Percentiles rank a stretch among this genome's conserved stretches.
Evolutionary conservation across 2,888 invertebrate genomes (phyloP).

Genomic region (Diachrysia chrysitis): DNA sequence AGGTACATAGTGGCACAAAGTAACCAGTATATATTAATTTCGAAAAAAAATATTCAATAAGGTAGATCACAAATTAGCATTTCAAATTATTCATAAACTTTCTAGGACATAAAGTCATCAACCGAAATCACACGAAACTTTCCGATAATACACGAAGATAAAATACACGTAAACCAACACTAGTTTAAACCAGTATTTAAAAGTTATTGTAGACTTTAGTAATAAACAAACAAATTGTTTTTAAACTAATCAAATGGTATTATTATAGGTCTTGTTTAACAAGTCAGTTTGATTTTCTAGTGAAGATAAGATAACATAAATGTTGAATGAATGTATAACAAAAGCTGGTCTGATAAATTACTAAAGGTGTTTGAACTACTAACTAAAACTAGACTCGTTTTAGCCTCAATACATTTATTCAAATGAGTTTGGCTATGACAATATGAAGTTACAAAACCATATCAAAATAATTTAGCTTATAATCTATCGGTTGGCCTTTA

Average conservation of each 20-base stretch:
- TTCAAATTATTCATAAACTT: background rate
- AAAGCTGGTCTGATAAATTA: background rate
- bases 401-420: too few relatives aligned
- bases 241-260: background rate
- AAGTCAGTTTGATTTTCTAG: background rate
- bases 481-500: too few relatives aligned
- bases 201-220: slow-evolving; percentile 3
- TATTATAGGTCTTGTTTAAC: background rate
- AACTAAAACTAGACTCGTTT: too few relatives aligned
- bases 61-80: background rate
- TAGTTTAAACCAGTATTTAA: background rate
- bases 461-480: too few relatives aligned
- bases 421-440: too few relatives aligned
- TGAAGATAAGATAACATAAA: background rate
- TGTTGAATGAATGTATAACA: background rate
- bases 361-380: background rate
- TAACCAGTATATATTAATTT: too few relatives aligned
- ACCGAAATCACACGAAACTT: background rate
- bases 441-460: too few relatives aligned
- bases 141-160: background rate
- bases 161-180: background rate
- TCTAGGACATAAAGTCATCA: background rate
- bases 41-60: too few relatives aligned
- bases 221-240: background rate
- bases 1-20: too few relatives aligned